phyloP scores from a whole-genome alignment of 2,888 invertebrate genomes.

The Zhengitettix transpicula region DNA sequence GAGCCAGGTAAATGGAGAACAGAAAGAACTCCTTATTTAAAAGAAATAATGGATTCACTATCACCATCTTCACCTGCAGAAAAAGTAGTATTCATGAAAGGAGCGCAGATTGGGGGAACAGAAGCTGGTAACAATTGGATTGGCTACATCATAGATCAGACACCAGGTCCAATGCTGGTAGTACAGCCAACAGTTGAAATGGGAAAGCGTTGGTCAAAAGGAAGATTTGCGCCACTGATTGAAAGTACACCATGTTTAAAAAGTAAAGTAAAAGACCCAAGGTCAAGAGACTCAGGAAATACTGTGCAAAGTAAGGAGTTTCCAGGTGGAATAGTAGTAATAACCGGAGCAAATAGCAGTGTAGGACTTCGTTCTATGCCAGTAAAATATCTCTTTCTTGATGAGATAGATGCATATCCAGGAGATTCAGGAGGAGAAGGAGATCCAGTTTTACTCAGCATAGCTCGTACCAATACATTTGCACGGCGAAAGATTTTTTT shows the following conservation, averaged over 20 bases:
- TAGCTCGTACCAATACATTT: not conserved
- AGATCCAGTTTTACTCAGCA: not conserved
- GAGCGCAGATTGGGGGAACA: not conserved
- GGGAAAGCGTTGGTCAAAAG: not conserved
- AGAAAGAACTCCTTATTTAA: not conserved
- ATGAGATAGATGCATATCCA: not conserved
- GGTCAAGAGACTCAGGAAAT: not conserved
- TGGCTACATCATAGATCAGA: not conserved
- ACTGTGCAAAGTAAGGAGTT: not conserved
- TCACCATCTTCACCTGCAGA: not conserved
- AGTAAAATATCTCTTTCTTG: not conserved
- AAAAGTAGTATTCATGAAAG: not conserved
- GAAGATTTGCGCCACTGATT: not conserved
- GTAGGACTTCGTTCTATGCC: not conserved
- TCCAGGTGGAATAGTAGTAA: not conserved
- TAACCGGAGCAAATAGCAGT: not conserved
- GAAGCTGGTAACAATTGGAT: not conserved
- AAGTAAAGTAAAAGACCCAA: constrained; percentile 1
- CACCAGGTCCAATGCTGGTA: not conserved
- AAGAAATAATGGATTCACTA: not conserved
- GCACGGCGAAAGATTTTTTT: not conserved
- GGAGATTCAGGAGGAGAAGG: not conserved
- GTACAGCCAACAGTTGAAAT: constrained; percentile 1
- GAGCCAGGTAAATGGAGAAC: not conserved
- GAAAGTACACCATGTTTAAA: not conserved